Conservation (phyloP, 2,797 vertebrate species). For the Dromococcyx pavoninus region DNA sequence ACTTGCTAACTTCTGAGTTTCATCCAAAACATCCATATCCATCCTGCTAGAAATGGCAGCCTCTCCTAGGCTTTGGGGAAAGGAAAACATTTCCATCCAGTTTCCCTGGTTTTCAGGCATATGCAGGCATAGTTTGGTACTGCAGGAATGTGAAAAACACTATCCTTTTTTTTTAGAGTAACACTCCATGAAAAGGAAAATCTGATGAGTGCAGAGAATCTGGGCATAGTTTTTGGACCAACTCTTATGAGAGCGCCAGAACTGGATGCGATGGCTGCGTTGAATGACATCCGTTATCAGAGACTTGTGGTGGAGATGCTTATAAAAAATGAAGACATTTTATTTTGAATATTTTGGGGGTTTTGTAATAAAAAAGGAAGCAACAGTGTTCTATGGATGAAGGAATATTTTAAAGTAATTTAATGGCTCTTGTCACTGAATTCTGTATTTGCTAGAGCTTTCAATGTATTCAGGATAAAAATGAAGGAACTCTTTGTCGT, state of each 20-base stretch:
- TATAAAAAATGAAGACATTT: slow-evolving; percentile 95
- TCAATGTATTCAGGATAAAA: slow-evolving; percentile 82
- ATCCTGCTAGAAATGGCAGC: not conserved
- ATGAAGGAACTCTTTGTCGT: slow-evolving; percentile 79
- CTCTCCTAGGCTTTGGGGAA: not conserved
- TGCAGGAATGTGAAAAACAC: not conserved
- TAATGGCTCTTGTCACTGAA: slow-evolving; percentile 70
- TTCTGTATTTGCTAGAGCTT: slow-evolving; percentile 76
- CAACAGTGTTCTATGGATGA: slow-evolving; percentile 75
- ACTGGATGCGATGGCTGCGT: slow-evolving; percentile 90
- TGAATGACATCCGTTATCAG: slow-evolving; percentile 98
- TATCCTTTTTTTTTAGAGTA: slow-evolving; percentile 81
- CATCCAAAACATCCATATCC: fast-evolving
- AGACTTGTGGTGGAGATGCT: slow-evolving; percentile 98
- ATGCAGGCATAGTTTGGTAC: not conserved
- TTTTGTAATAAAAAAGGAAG: slow-evolving; percentile 69
- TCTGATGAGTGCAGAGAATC: slow-evolving; percentile 97
- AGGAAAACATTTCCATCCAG: not conserved
- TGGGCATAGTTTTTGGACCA: slow-evolving; percentile 95
- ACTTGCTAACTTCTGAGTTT: not conserved
- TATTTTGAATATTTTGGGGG: slow-evolving; percentile 84
- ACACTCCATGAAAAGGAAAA: slow-evolving; percentile 95
- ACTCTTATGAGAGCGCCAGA: slow-evolving; percentile 94
- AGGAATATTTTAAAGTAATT: slow-evolving; percentile 81
- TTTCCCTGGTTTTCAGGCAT: not conserved